Base-by-base conservation (phyloP, 2,888 invertebrate genomes). In the Heteromyza rotundicornis region DNA sequence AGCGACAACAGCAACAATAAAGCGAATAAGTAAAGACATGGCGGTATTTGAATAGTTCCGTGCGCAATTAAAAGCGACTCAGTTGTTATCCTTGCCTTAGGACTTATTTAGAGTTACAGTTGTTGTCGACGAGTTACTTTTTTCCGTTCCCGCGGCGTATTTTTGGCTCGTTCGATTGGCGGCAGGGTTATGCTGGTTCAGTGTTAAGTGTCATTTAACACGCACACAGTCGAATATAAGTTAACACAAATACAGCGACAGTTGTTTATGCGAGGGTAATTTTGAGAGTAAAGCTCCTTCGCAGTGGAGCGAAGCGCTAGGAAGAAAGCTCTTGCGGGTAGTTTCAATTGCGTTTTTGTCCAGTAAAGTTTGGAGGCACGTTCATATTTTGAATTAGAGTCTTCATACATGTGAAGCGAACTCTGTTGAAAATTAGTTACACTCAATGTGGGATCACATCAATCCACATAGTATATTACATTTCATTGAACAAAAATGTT, bases 121-220 rank as follows among this genome's bases (percentile, higher is more conserved):
- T 40, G 32, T 10, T 40, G 40, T 7, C 14, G 5, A 40, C 27
- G 5, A 40, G 5, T 40, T 40, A 14, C 40, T 40, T 40, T 2
- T 40, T 27, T 27, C 10, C 27, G 27, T 27, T 27, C 10, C 10
- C 27, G 10, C 40, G 40, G 16, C 3, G 16, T 40, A 3, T 40
- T n/a, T n/a, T n/a, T 7, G 40, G 40, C 27, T 27, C 7, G 27
- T 27, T 27, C 27, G 27, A 27, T 27, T 27, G 27, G 27, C 27
- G 27, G 40, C 14, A 40, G 40, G 10, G 3, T 3, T 7, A 7
- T 10, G 40, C 40, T n/a, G 40, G 2, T 27, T 8, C 19, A 52
- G 58, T 49, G 47, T 50, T 60, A 60, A 64, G 47, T 54, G 56
- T 17, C 52, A 24, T 36, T 64, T 60, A 64, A 60, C 64, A 64